Evolutionary conservation across 2,113 vertebrate species (phyloP), one percentile per base, ranked within the genome.

Genomic region (Petrocephalus zakoni): DNA sequence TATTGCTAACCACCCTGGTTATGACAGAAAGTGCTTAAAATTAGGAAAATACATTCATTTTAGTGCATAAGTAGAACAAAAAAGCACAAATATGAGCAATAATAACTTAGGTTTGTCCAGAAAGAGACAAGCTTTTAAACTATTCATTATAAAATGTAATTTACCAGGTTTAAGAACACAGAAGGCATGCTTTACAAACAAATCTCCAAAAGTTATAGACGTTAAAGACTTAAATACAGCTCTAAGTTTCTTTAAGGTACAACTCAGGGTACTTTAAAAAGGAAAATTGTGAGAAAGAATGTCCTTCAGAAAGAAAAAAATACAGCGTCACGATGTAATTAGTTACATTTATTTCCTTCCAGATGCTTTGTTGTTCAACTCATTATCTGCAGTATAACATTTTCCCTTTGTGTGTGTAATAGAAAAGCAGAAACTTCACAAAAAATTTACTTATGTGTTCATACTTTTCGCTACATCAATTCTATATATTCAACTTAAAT

Each of bases 111-210:
- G 13, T 75, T 37, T 37, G 29, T 75, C 68, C 68, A 75, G 29
- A 78, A 78, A 78, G 29, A 72, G 9, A 87, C 37, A 56, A 68
- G 13, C 81, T 34, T n/a, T 93, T 94, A 94, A 95, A 94, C 93
- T 92, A 93, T 96, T 96, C 95, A 95, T 95, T 95, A 96, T 95
- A 95, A 96, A 96, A 95, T 85, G 91, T 94, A 84, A 93, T 91
- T 93, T 94, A 94, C 94, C 92, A 91, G 91, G 94, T 94, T 92
- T 95, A 95, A 95, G 93, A 91, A 95, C 95, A 94, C 94, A 92
- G 93, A 90, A 90, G 92, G 95, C 95, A 96, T 95, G 95, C 95
- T 93, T 90, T 91, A 91, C 89, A 92, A 92, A 94, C 94, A 92
- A 90, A 88, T 88, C 64, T 88, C 91, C 88, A 91, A 90, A 89